Evolutionary conservation across 2,113 vertebrate genomes (phyloP).

Genomic region (Illadopsis cleaveri): DNA sequence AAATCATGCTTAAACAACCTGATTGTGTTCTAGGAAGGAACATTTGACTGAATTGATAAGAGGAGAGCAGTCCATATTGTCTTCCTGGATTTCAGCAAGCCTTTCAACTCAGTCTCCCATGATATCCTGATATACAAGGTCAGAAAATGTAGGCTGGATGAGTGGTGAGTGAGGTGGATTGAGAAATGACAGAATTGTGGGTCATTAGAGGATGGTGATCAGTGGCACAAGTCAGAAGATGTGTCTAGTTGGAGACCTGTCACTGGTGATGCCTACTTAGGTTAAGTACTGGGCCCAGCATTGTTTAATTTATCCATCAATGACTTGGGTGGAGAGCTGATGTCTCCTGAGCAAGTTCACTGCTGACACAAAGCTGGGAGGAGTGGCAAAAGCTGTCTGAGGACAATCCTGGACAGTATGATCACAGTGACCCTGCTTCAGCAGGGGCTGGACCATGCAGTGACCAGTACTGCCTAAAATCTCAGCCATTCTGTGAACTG

Average conservation of each 20-base stretch:
- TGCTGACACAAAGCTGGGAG: neutral
- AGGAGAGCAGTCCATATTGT: fast-evolving
- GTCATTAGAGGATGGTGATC: neutral
- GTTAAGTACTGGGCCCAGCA: neutral
- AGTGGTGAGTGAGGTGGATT: neutral
- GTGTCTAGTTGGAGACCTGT: neutral
- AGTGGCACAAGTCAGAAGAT: neutral
- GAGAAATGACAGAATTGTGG: neutral
- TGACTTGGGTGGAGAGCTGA: neutral
- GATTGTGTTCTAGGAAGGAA: neutral
- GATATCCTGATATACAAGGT: neutral
- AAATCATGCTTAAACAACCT: neutral
- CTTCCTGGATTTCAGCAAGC: neutral
- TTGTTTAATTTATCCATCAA: neutral
- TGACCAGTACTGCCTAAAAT: neutral
- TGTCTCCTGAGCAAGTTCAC: neutral
- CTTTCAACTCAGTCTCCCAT: too few relatives aligned
- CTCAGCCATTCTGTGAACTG: fast-evolving
- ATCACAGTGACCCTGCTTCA: neutral
- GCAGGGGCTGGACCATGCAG: fast-evolving
- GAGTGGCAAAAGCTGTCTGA: neutral
- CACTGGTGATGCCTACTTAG: neutral
- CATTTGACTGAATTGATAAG: neutral
- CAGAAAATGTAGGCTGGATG: neutral
- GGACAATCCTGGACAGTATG: neutral